phyloP scores from a whole-genome alignment of 2,113 vertebrate genomes.

The Mastomys natalensis region DNA sequence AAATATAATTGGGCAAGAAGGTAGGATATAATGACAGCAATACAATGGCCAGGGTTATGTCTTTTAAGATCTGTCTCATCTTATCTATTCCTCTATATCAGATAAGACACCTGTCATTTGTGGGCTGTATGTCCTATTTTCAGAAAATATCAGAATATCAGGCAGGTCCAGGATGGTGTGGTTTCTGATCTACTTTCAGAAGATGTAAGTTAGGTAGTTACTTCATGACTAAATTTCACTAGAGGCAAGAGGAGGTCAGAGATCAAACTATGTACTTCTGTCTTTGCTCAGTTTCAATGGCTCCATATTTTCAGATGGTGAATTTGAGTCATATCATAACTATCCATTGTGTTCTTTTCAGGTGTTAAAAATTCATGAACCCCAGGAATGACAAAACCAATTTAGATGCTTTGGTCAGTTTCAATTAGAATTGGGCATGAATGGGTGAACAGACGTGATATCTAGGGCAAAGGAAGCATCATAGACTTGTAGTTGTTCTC shows the following conservation, averaged over 20 bases:
- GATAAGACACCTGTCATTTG: neutral
- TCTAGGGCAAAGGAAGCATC: neutral
- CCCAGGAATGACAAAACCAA: neutral
- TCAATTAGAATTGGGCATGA: neutral
- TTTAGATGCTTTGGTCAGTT: neutral
- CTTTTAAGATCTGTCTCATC: neutral
- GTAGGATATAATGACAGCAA: neutral
- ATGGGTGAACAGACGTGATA: neutral
- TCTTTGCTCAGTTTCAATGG: neutral
- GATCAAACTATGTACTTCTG: neutral
- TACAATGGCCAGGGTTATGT: rapidly evolving
- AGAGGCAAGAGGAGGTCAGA: neutral
- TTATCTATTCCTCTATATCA: neutral
- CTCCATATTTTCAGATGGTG: neutral
- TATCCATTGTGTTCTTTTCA: neutral
- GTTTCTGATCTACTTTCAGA: neutral
- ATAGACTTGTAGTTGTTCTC: neutral
- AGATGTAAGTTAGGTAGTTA: neutral
- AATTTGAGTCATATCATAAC: neutral
- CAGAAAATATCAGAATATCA: neutral
- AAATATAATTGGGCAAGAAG: neutral
- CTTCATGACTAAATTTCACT: neutral
- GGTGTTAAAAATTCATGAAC: neutral
- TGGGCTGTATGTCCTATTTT: neutral
- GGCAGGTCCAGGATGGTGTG: neutral